Conservation (phyloP, 2,797 vertebrate genomes). For the Myotis vivesi region DNA sequence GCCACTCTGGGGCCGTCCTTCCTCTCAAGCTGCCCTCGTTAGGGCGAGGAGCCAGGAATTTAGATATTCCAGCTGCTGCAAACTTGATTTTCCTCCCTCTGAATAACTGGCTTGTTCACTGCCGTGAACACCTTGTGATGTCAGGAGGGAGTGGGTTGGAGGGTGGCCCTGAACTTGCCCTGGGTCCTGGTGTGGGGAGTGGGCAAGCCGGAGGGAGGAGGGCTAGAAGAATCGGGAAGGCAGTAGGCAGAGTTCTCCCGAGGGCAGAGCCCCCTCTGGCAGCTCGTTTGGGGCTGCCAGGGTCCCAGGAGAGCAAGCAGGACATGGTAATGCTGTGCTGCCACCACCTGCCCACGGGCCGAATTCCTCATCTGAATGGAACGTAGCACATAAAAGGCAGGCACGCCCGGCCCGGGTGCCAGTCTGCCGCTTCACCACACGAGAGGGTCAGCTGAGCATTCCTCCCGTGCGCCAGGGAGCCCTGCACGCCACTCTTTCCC, state of each 20-base stretch:
- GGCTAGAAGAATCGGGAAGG: background rate
- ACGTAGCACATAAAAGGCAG: conserved; percentile 30
- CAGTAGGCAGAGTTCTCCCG: background rate
- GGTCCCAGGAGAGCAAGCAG: conserved; percentile 16
- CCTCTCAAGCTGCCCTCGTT: background rate
- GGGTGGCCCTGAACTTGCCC: background rate
- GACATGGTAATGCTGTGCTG: background rate
- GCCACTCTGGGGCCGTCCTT: background rate
- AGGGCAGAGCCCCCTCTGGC: background rate
- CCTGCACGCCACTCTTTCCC: background rate
- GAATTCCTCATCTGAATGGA: conserved; percentile 76
- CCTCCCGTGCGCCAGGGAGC: background rate
- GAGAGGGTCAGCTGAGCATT: background rate
- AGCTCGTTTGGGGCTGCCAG: background rate
- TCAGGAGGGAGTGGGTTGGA: background rate
- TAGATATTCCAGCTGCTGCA: background rate
- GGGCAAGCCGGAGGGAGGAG: background rate
- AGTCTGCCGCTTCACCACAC: background rate
- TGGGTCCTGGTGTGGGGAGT: background rate
- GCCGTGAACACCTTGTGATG: background rate
- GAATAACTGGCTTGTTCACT: background rate
- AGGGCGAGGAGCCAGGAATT: background rate
- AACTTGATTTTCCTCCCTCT: background rate
- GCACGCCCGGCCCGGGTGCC: conserved; percentile 3
- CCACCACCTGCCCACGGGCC: conserved; percentile 61